Evolutionary conservation across 2,888 invertebrate genomes (phyloP), one percentile per base, ranked within the genome.

Genomic region (Pyrrhia umbra): DNA sequence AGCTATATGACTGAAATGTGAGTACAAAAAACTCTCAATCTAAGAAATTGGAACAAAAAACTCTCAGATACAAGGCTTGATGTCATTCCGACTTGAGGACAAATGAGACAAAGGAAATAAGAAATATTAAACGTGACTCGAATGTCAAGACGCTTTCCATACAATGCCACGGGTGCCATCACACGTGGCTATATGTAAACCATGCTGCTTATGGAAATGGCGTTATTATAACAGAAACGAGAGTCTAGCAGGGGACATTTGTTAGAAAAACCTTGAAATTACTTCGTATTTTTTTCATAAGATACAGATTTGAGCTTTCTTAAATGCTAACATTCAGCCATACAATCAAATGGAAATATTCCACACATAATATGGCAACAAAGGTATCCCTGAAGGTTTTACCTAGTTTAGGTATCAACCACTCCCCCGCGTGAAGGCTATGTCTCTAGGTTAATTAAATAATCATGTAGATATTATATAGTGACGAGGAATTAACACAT

Each of bases 101-200:
- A 92, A 93, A 94, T 93, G 93, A 93, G 90, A 90, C 92, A 90
- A 91, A 93, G 88, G 89, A 92, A 93, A 94, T 93, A 94, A 93
- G 94, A 94, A 94, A 94, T 93, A 93, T 92, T 92, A 91, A 89
- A 94, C 94, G 94, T 94, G 94, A 93, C 93, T 88, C 52, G 92
- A 92, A 92, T 90, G 84, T 86, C 83, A 90, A 91, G 87, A 86
- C 77, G 80, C 80, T 91, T 89, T 88, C 89, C 89, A 91, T 92
- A 88, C 88, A 87, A 85, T 85, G 84, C 85, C 81, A 86, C 84
- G 86, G 83, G 84, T 68, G 83, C 83, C 85, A 85, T 85, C 84
- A 85, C 85, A 88, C 87, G 86, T 83, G 84, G 79, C 79, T 85
- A 77, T 84, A 87, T 89, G 86, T 88, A 88, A 88, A 86, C 88